These are phyloP conservation scores for Limnephilus marmoratus DNA, from an alignment of 2,888 invertebrate genomes.

Conservation along the genomic window DNA sequence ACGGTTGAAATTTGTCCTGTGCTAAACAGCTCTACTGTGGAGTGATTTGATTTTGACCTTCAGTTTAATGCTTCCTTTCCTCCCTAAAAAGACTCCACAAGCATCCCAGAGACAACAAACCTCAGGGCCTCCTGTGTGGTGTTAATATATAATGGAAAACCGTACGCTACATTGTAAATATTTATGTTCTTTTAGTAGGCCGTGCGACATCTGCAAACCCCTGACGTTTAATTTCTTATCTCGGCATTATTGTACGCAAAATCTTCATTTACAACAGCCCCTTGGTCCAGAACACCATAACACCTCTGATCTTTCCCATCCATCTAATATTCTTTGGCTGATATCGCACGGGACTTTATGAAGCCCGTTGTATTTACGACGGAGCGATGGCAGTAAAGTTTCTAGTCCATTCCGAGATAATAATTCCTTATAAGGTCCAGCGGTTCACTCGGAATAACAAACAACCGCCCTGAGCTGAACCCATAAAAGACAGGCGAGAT, in stretches of 20 bases:
- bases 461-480: slow-evolving; percentile 55
- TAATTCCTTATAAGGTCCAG: slow-evolving; percentile 56
- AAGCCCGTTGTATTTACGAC: not conserved
- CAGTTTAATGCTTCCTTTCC: too few species aligned
- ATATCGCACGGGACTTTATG: not conserved
- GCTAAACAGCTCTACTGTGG: too few species aligned
- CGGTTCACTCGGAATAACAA: slow-evolving; percentile 51
- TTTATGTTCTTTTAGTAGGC: too few species aligned
- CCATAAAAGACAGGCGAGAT: slow-evolving; percentile 36
- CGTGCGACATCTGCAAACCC: not conserved
- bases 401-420: slow-evolving; percentile 17
- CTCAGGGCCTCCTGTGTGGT: too few species aligned
- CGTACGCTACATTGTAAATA: too few species aligned
- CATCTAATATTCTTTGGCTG: not conserved
- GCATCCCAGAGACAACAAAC: too few species aligned
- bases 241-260: not conserved
- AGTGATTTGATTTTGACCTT: too few species aligned
- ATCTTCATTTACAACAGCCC: not conserved
- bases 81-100: too few species aligned
- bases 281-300: not conserved
- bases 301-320: slow-evolving; percentile 4
- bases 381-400: not conserved
- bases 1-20: not conserved
- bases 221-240: not conserved
- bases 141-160: too few species aligned